Evolutionary conservation across 2,888 invertebrate species (phyloP), one percentile per base, ranked within the genome.

Genomic region (Agrotis clavis): DNA sequence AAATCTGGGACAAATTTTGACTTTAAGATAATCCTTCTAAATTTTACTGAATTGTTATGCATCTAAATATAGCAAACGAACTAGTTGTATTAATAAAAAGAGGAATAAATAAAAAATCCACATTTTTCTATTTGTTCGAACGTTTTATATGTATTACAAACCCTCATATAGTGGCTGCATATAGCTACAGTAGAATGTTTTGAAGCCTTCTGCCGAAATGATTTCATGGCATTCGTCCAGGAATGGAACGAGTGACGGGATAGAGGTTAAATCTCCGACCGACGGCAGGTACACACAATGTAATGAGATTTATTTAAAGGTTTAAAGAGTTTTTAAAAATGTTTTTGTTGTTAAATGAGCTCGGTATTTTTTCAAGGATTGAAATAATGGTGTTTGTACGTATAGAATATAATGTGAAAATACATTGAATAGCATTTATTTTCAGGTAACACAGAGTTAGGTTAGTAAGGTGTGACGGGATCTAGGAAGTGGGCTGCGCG

Each of bases 1-100:
- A 84, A 89, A 87, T 89, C 86, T 87, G 68, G 82, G 74, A 84
- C 85, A 88, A 86, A 87, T 88, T 90, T 86, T 75, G 81, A 82
- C 77, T 87, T 84, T 79, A 67, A 77, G 64, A 84, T 83, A 82
- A 82, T 81, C 74, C 75, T 81, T 80, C 54, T 74, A 80, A 74
- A 82, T 57, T 75, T n/a, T 75, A 77, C 69, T 64, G 62, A 78
- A 71, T 79, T 71, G 67, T 67, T 66, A 45, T 50, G 30, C 19
- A 67, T 59, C 19, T 53, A 60, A 71, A 62, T 67, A 57, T 56
- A 48, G 53, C 45, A 35, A 61, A 45, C n/a, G 5, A 19, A 25
- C 11, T 11, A 47, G 9, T 19, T 14, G 9, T 47, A 50, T 11
- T 6, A 41, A 25, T 19, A 47, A 41, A 71, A 61, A 30, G 18